These are phyloP conservation scores for Scelioninae gen. 1 DNA, from an alignment of 2,888 invertebrate species.

Conservation along the genomic window DNA sequence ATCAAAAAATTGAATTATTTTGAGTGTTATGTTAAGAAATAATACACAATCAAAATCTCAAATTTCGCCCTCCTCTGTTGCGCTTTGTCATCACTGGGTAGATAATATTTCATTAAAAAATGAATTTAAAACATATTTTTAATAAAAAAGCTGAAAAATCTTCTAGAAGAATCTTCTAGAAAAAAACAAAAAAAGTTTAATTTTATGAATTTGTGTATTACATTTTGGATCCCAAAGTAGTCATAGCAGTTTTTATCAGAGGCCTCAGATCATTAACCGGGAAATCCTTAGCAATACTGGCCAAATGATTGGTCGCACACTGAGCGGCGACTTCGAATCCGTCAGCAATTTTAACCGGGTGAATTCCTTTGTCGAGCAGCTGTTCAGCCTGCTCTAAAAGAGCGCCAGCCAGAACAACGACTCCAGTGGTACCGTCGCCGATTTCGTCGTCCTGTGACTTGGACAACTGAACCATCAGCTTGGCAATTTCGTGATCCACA, in stretches of 20 bases:
- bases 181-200: slow-evolving; percentile 54
- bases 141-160: no score
- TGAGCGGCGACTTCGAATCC: slow-evolving; percentile 99
- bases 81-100: slow-evolving; percentile 81
- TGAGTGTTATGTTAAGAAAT: no score
- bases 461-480: slow-evolving; percentile 98
- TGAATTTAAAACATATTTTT: no score
- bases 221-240: slow-evolving; percentile 99
- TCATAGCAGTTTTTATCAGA: slow-evolving; percentile 97
- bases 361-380: slow-evolving; percentile 97
- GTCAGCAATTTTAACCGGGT: slow-evolving; percentile 99
- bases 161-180: no score
- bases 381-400: slow-evolving; percentile 97
- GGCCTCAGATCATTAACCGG: slow-evolving; percentile 95
- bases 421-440: slow-evolving; percentile 99
- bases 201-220: slow-evolving; percentile 80
- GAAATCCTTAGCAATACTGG: slow-evolving; percentile 94
- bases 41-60: no score
- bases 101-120: no score
- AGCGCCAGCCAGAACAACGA: slow-evolving; percentile 95
- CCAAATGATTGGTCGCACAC: slow-evolving; percentile 93
- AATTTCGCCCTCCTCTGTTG: slow-evolving; percentile 77
- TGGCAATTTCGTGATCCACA: slow-evolving; percentile 99
- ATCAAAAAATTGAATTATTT: no score
- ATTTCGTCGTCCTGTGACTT: slow-evolving; percentile 99